Evolutionary conservation across 2,888 invertebrate genomes (phyloP), one percentile per base, ranked within the genome.

Genomic region (Ctena decussata): DNA sequence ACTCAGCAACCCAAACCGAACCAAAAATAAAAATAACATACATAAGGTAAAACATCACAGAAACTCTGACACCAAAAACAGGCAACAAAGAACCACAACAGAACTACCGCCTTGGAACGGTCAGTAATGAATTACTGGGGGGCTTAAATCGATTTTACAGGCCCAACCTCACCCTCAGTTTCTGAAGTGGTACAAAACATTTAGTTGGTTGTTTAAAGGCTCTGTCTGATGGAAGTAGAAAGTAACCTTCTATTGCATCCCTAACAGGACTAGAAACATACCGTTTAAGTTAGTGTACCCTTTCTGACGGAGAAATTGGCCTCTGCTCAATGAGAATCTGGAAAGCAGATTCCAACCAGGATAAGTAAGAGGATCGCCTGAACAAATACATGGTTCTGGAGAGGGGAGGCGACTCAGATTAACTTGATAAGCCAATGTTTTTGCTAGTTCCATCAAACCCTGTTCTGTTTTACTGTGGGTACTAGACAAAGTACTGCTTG

Each of bases 351-450:
- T 81, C 81, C 81, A 81, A n/a, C 35, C 65, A 65, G 73, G 73
- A 35, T 73, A 77, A 11, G 41, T 44, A 0, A 82, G 21, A 15
- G 77, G 77, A 69, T 82, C 84, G 24, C 84, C 86, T 39, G 41
- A 21, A 57, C 83, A 88, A n/a, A 85, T 57, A 21, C 69, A n/a
- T 0, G 88, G 88, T 60, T 88, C 85, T 18, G 88, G 85, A 15
- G 77, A 30, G 3, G 83, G 83, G 27, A 88, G 46, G 2, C 87
- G 46, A 76, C 73, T 84, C 15, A 87, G 46, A 53, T 27, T 82
- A n/a, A 84, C 44, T 57, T 77, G 76, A 11, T 84, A 73, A 27
- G 72, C 57, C 11, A 84, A 46, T n/a, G 72, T 12, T 72, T 76
- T 80, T 24, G 41, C 57, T n/a, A 81, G n/a, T 11, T 77, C 32